Percentiles rank a stretch among this genome's conserved stretches.
Evolutionary conservation across 2,113 vertebrate genomes (phyloP).

Genomic region (Malurus elegans): DNA sequence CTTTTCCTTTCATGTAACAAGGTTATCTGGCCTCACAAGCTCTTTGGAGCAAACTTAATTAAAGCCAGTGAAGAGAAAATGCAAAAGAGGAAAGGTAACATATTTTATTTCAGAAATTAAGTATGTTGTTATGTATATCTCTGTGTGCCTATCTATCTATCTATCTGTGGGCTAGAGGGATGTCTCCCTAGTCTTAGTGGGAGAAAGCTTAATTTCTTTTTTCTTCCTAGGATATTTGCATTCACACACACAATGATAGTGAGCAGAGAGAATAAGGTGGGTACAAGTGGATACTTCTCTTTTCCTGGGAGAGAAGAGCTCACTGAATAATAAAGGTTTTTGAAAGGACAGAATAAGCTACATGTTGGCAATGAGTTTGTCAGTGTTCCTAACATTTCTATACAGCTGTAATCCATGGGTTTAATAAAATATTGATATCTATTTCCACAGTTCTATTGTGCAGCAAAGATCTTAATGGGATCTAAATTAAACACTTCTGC

Average conservation of each 20-base stretch:
- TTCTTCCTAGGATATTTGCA: neutral
- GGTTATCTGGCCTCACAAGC: conserved; percentile 43
- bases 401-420: conserved; percentile 38
- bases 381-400: conserved; percentile 47
- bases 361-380: neutral
- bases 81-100: neutral
- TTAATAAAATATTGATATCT: conserved; percentile 67
- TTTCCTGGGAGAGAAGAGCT: neutral
- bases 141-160: neutral
- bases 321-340: neutral
- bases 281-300: neutral
- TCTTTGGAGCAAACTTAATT: conserved; percentile 56
- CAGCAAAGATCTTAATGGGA: conserved; percentile 24
- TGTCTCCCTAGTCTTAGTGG: neutral
- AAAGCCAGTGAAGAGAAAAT: conserved; percentile 44
- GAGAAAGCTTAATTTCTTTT: neutral
- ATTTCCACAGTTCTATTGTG: neutral
- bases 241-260: accelerated
- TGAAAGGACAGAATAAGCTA: neutral
- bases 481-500: conserved; percentile 61
- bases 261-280: neutral
- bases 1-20: conserved; percentile 52
- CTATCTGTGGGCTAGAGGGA: neutral
- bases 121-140: neutral
- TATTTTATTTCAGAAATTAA: neutral